Evolutionary conservation across 2,888 invertebrate genomes (phyloP), one percentile per base, ranked within the genome.

Genomic region (Carterocephalus palaemon): DNA sequence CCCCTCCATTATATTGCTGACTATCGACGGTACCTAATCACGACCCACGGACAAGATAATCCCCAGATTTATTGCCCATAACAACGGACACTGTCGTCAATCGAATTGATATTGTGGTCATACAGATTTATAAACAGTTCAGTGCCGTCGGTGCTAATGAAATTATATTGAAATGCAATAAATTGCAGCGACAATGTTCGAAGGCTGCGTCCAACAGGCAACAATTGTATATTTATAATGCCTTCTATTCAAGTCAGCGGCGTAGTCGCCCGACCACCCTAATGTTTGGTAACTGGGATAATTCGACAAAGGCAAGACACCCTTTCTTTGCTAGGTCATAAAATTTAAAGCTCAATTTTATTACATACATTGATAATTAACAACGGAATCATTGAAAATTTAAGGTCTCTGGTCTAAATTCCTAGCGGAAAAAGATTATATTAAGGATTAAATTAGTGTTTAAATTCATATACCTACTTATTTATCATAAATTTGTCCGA

Each of bases 51-150:
- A 85, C 86, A 80, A 78, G 76, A 71, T 83, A 84, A 86, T 86
- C 85, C 83, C 65, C 60, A 64, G 74, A 86, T 86, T 85, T 86
- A 86, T 85, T 68, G 79, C 62, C 75, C 70, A 72, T 80, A 77
- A 73, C 73, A 70, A 70, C 70, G 57, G 71, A 62, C 59, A 67
- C 64, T 75, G 82, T 80, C 82, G 70, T 76, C 79, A 75, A 70
- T 67, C 59, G 66, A 68, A 73, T 70, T 65, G 68, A 67, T 71
- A 68, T 63, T 71, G 69, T 66, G 69, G 68, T 64, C 59, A 55
- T 67, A 70, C 68, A 69, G 68, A 77, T 77, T 80, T 80, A 80
- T 76, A 76, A 78, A 78, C 68, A 70, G 74, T 75, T 68, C 54
- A 64, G 60, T 41, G 31, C 32, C 47, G 32, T n/a, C 46, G 47